Percentiles rank a stretch among this genome's conserved stretches.
phyloP scores from a whole-genome alignment of 2,888 invertebrate species.

The Psococerastis gibbosa region DNA sequence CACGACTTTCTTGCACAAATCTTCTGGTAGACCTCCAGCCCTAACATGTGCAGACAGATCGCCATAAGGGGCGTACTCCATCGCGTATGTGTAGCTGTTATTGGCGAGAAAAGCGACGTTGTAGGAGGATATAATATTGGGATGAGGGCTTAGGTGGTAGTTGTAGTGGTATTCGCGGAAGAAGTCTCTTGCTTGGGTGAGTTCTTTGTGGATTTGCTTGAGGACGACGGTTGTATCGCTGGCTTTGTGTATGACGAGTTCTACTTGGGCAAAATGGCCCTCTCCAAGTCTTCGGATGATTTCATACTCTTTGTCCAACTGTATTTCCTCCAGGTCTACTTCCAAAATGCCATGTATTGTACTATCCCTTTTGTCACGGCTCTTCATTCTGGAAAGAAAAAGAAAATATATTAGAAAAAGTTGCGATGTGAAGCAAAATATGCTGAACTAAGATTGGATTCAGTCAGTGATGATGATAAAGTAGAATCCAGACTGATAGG shows the following conservation, averaged over 20 bases:
- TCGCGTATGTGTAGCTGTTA: slow-evolving; percentile 39
- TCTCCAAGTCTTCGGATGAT: slow-evolving; percentile 42
- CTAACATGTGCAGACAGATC: slow-evolving; percentile 43
- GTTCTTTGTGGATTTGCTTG: slow-evolving; percentile 42
- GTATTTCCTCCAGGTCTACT: slow-evolving; percentile 30
- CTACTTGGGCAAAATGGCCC: slow-evolving; percentile 48
- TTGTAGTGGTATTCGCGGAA: slow-evolving; percentile 58
- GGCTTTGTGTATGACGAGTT: slow-evolving; percentile 36
- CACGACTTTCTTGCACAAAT: slow-evolving; percentile 41
- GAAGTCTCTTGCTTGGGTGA: slow-evolving; percentile 41
- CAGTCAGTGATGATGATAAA: too few relatives aligned
- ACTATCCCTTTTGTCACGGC: slow-evolving; percentile 12
- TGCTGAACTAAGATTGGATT: too few relatives aligned
- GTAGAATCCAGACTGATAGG: too few relatives aligned
- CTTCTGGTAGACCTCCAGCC: slow-evolving; percentile 39
- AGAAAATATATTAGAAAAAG: too few relatives aligned
- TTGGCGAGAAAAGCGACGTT: slow-evolving; percentile 47
- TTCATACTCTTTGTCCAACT: slow-evolving; percentile 39
- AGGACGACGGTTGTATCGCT: slow-evolving; percentile 46
- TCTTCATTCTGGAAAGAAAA: slow-evolving; percentile 9
- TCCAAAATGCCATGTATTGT: slow-evolving; percentile 34
- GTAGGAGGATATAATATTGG: slow-evolving; percentile 52
- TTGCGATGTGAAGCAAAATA: too few relatives aligned
- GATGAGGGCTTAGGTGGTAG: slow-evolving; percentile 59
- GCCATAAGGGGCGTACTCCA: slow-evolving; percentile 53